A percentile compares a stretch with the other conserved stretches of the same genome.
phyloP scores from a whole-genome alignment of 2,888 invertebrate genomes.

The Epirrita christyi region DNA sequence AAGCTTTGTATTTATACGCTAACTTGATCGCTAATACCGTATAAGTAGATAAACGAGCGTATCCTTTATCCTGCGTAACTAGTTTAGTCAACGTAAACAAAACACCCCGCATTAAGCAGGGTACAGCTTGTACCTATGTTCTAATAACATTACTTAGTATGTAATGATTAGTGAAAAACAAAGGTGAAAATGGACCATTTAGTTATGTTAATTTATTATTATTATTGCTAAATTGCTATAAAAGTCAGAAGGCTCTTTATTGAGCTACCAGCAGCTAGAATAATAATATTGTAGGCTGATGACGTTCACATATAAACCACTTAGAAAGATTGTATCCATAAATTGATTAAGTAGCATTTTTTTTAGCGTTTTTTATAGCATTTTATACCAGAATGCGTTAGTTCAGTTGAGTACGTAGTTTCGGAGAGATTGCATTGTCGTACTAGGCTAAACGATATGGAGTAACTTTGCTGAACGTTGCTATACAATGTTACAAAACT shows the following conservation, averaged over 20 bases:
- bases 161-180: constrained; percentile 3
- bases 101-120: constrained; percentile 12
- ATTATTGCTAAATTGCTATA: too few relatives aligned
- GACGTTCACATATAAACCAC: too few relatives aligned
- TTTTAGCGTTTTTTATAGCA: too few relatives aligned
- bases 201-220: too few relatives aligned
- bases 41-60: constrained; percentile 30
- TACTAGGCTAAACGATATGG: constrained; percentile 45
- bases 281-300: too few relatives aligned
- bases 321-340: neutral
- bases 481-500: constrained; percentile 47
- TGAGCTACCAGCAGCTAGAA: too few relatives aligned
- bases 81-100: constrained; percentile 29
- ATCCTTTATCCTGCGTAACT: constrained; percentile 26
- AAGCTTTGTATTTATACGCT: constrained; percentile 68
- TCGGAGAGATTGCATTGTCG: constrained; percentile 44
- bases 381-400: constrained; percentile 38
- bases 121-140: constrained; percentile 8
- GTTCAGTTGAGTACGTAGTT: constrained; percentile 4
- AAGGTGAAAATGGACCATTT: neutral
- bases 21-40: constrained; percentile 57
- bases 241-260: too few relatives aligned
- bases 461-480: constrained; percentile 59
- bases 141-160: constrained; percentile 9
- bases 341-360: neutral